Evolutionary conservation across 2,113 vertebrate genomes (phyloP), one percentile per base, ranked within the genome.

Genomic region (Burhinus oedicnemus): DNA sequence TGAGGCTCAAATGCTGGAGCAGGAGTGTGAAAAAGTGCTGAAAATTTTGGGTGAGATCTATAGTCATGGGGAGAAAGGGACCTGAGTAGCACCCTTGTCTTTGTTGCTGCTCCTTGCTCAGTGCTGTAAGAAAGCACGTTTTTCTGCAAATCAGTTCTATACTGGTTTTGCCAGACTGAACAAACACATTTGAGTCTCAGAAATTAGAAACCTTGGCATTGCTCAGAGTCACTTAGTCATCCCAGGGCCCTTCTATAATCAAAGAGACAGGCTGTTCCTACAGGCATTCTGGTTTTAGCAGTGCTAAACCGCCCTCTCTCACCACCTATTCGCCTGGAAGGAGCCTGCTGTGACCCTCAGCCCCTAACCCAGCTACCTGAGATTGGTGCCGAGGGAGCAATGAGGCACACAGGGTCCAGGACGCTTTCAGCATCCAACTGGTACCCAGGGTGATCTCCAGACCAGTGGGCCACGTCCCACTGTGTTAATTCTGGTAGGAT

Each of bases 341-440:
- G 40, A 83, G 15, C 19, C 1, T 3, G 16, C 45, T 7, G 6
- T 4, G 3, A 68, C 32, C 8, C 47, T 30, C 70, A 66, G 47
- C 30, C 79, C 40, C 92, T 44, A 23, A 29, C 9, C 14, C 44
- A 49, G 21, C 47, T 44, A 10, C 25, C 34, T 3, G 25, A 62
- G 27, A 6, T 38, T 2, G n/a, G 5, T 36, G 29, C 70, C 57
- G 8, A n/a, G 58, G 38, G 11, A 34, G 19, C 10, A 15, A 40
- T 1, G 45, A 52, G 38, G 29, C 9, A 6, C 6, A 0, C 23
- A 19, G 47, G 6, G 4, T 9, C 18, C 44, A 3, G 36, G 15
- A 23, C 2, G 36, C 42, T 38, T 30, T 47, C 66, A 45, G 34
- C 45, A 9, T 10, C 32, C 2, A 0, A 29, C 23, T 2, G 42